Base-by-base conservation (phyloP, 2,113 vertebrate genomes). In the Pseudopipra pipra region DNA sequence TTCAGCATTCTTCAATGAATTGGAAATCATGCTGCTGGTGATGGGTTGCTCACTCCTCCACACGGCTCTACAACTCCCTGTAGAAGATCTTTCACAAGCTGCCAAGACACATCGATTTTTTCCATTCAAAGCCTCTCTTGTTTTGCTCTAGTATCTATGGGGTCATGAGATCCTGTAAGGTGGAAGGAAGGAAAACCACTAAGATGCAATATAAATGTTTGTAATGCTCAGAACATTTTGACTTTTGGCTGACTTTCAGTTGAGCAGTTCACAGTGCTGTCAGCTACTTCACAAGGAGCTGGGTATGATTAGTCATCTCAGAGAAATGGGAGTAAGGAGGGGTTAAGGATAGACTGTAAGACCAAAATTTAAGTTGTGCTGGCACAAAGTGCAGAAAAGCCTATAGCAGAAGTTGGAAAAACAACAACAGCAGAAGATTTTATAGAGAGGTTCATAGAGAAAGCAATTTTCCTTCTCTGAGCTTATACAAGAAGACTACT, bases 101-200 rank as follows among this genome's bases (percentile, higher is more conserved):
- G 85, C 83, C 85, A 90, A 93, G 52, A 37, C 85, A 89, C 90
- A 86, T 11, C 82, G 85, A 87, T 89, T 94, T 90, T 75, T 90
- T 78, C 49, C 37, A 44, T 35, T 81, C 83, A 96, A 96, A 93
- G 68, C 41, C 31, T 89, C 88, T 90, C 54, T 71, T 95, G 80
- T 92, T 94, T 72, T 51, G 17, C 73, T 85, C 6, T 54, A n/a
- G 14, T 54, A 75, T 47, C 58, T 66, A 10, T 14, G 41, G 39
- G 31, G 30, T 86, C 92, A 68, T 24, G 46, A 89, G 91, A 76
- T 78, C 30, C 66, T 67, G 61, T 16, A 54, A 28, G 23, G 31
- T 61, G 37, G 31, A 84, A 89, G 41, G 56, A 89, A 33, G 43
- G 61, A 93, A 62, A 88, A 72, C 28, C 41, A 67, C 58, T 41